Conservation (phyloP, 2,797 vertebrate genomes). For the Loris lydekkerianus region DNA sequence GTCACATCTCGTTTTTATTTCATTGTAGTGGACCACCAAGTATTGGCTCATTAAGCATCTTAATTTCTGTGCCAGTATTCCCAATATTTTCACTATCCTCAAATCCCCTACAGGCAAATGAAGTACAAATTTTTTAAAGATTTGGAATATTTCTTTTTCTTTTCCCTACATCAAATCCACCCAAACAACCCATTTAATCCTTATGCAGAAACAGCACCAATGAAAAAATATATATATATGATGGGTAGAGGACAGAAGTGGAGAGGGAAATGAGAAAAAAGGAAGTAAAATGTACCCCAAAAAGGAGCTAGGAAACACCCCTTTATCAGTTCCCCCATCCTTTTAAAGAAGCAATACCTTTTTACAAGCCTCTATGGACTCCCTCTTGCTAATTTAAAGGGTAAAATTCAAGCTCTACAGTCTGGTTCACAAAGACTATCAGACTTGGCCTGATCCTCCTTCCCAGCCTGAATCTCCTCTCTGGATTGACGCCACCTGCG, state of each 20-base stretch:
- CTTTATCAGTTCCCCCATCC: background rate
- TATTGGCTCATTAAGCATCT: slow-evolving; percentile 66
- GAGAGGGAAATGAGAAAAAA: background rate
- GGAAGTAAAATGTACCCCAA: background rate
- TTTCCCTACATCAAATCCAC: slow-evolving; percentile 28
- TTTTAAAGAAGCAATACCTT: background rate
- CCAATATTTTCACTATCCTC: slow-evolving; percentile 59
- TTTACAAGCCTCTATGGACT: background rate
- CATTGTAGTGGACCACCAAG: slow-evolving; percentile 24
- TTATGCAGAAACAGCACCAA: slow-evolving; percentile 37
- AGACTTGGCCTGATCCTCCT: background rate
- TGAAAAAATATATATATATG: background rate
- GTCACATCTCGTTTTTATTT: slow-evolving; percentile 62
- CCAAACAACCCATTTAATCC: background rate
- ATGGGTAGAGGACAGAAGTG: background rate
- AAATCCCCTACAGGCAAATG: slow-evolving; percentile 63
- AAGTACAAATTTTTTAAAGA: slow-evolving; percentile 57
- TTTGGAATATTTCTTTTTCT: slow-evolving; percentile 29
- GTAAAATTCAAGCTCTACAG: slow-evolving; percentile 6
- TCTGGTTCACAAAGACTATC: background rate
- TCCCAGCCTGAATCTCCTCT: background rate
- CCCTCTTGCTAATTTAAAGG: background rate
- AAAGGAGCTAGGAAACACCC: background rate
- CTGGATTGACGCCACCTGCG: background rate
- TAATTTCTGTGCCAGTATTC: slow-evolving; percentile 67